phyloP scores from a whole-genome alignment of 2,113 vertebrate genomes.

The Aegotheles bennettii region DNA sequence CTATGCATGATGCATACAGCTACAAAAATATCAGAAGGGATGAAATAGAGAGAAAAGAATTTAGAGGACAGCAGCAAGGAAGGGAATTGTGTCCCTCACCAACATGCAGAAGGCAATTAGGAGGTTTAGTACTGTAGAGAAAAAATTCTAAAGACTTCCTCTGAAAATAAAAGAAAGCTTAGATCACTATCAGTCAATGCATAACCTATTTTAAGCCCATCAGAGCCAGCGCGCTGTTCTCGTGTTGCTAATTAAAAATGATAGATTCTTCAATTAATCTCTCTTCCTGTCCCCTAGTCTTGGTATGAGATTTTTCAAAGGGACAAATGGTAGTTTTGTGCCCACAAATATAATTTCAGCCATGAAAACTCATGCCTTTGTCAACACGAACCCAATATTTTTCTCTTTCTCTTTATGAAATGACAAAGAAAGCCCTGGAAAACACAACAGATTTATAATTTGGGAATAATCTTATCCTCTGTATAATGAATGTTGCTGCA shows the following conservation, averaged over 20 bases:
- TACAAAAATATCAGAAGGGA: neutral
- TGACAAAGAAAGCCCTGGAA: neutral
- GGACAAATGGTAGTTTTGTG: constrained; percentile 32
- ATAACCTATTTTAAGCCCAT: constrained; percentile 62
- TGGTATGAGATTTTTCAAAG: constrained; percentile 50
- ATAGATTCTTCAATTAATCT: constrained; percentile 63
- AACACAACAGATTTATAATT: neutral
- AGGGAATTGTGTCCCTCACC: neutral
- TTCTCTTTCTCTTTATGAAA: neutral
- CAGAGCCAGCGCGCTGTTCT: neutral
- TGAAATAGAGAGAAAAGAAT: neutral
- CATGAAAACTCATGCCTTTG: neutral
- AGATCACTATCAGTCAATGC: constrained; percentile 40
- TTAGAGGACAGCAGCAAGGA: neutral
- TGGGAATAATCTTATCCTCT: neutral
- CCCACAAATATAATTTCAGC: neutral
- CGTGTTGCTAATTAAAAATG: constrained; percentile 65
- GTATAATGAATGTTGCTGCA: neutral
- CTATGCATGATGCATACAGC: neutral
- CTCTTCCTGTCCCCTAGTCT: neutral
- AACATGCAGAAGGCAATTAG: neutral
- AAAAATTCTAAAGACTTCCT: neutral
- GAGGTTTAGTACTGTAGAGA: neutral
- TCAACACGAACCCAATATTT: neutral
- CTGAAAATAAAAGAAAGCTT: constrained; percentile 48